phyloP scores from a whole-genome alignment of 2,113 vertebrate species.

The Pan troglodytes region NHGRI_mPanTro3-v2.1_pri NC_072407.2:21100501-21101000 shows the following conservation, averaged over 20 bases:
- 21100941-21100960: conserved; percentile 36
- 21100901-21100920: conserved; percentile 71
- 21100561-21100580: background rate
- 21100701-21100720: conserved; percentile 25
- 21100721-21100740: background rate
- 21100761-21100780: background rate
- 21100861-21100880: background rate
- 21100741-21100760: background rate
- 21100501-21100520: background rate
- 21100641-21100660: conserved; percentile 94
- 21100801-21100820: background rate
- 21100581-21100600: conserved; percentile 93
- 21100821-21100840: background rate
- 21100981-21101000: background rate
- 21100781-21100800: background rate
- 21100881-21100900: background rate
- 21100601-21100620: conserved; percentile 93
- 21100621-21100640: conserved; percentile 97
- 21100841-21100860: background rate
- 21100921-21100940: conserved; percentile 33
- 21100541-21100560: background rate
- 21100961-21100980: background rate
- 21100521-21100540: background rate
- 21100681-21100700: conserved; percentile 61
- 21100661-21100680: conserved; percentile 93